A percentile compares a stretch with the other conserved stretches of the same genome.
These are phyloP conservation scores for Trochalopteron elliotii DNA, from an alignment of 2,113 vertebrate species.

Conservation along the genomic window DNA sequence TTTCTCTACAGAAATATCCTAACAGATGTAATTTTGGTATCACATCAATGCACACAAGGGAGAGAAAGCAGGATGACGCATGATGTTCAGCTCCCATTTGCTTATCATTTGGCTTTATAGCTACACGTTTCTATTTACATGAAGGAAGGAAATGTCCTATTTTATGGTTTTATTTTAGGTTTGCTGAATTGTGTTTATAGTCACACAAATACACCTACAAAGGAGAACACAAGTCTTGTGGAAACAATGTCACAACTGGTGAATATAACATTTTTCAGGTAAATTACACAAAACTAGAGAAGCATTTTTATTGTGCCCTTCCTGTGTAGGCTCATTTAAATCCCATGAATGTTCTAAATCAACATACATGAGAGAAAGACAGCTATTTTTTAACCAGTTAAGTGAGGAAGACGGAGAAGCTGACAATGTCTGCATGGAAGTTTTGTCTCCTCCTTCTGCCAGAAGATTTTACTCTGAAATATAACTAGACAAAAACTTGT, in stretches of 20 bases:
- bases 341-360: neutral
- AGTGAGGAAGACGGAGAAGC: neutral
- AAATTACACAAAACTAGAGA: neutral
- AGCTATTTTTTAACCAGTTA: neutral
- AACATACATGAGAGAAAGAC: neutral
- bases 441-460: neutral
- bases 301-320: neutral
- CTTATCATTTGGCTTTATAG: neutral
- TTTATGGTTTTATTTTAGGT: neutral
- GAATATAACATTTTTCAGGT: neutral
- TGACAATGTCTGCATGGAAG: neutral
- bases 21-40: neutral
- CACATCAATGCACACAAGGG: neutral
- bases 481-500: neutral
- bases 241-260: neutral
- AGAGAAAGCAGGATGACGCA: neutral
- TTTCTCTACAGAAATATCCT: neutral
- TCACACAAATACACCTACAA: neutral
- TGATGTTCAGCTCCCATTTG: neutral
- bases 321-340: neutral
- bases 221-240: neutral
- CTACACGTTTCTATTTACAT: neutral
- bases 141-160: neutral
- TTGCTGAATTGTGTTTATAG: neutral
- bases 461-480: neutral